A percentile compares a stretch with the other conserved stretches of the same genome.
phyloP scores from a whole-genome alignment of 2,113 vertebrate genomes.

The Microtus montanus region DNA sequence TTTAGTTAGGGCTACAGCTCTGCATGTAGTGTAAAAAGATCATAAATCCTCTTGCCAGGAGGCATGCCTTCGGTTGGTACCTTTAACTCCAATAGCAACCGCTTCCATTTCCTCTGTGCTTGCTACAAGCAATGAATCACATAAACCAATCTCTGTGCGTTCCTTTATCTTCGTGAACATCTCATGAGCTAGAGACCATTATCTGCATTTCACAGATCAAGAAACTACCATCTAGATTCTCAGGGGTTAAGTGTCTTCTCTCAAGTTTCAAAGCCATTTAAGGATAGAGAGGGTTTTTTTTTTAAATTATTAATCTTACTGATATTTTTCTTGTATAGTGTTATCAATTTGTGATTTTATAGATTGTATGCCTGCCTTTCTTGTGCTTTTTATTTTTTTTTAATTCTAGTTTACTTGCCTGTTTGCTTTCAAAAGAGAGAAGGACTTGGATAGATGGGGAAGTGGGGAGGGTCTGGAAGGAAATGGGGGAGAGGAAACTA shows the following conservation, averaged over 20 bases:
- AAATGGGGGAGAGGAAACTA: background rate
- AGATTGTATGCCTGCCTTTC: background rate
- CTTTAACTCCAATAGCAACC: constrained; percentile 30
- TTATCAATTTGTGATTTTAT: background rate
- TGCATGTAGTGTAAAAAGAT: background rate
- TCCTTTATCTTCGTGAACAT: constrained; percentile 26
- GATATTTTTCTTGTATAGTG: background rate
- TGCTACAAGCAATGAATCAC: constrained; percentile 20
- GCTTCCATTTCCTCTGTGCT: constrained; percentile 18
- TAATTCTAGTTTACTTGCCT: background rate
- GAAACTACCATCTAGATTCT: constrained; percentile 4
- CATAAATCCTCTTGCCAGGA: background rate
- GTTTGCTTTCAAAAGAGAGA: background rate
- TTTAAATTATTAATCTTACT: background rate
- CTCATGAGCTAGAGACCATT: constrained; percentile 29
- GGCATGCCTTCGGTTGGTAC: background rate
- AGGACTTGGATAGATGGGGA: background rate
- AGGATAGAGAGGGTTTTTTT: background rate
- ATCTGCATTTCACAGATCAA: constrained; percentile 1
- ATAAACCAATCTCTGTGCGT: background rate
- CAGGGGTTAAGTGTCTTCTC: background rate
- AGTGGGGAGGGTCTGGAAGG: background rate
- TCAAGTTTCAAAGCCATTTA: background rate
- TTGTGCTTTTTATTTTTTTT: background rate
- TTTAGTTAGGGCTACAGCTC: constrained; percentile 59